Percentiles rank a stretch among this genome's conserved stretches.
phyloP scores from a whole-genome alignment of 2,888 invertebrate species.

The Anthophora plumipes region DNA sequence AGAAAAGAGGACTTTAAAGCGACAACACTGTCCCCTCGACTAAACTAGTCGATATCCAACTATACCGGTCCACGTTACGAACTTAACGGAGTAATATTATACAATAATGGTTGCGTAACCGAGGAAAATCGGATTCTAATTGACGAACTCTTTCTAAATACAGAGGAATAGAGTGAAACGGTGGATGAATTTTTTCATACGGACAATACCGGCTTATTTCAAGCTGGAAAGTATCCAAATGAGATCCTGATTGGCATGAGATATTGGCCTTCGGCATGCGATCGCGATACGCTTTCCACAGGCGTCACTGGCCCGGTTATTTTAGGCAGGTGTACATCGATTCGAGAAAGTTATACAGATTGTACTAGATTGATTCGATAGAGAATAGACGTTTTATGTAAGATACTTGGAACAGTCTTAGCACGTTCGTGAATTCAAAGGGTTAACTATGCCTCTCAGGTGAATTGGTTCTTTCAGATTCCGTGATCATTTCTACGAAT shows the following conservation, averaged over 20 bases:
- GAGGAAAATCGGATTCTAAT: background rate
- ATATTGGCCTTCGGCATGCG: slow-evolving; percentile 26
- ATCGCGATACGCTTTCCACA: slow-evolving; percentile 18
- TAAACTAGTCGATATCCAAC: background rate
- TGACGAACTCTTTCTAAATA: background rate
- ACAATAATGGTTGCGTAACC: background rate
- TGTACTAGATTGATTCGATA: background rate
- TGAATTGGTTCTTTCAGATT: too few species aligned
- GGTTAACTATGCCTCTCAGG: background rate
- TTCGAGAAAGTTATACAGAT: background rate
- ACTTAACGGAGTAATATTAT: background rate
- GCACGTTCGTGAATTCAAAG: background rate
- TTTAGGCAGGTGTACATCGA: slow-evolving; percentile 1
- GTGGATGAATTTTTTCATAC: slow-evolving; percentile 8
- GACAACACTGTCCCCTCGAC: slow-evolving; percentile 1
- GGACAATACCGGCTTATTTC: slow-evolving; percentile 31
- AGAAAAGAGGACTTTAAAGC: slow-evolving; percentile 33
- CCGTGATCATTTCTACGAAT: too few species aligned
- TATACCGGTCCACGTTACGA: background rate
- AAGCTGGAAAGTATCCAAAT: slow-evolving; percentile 27
- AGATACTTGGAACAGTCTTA: too few species aligned
- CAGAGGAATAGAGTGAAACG: background rate
- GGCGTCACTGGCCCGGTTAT: slow-evolving; percentile 16
- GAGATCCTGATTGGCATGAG: slow-evolving; percentile 41
- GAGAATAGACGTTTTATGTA: background rate